Evolutionary conservation across 2,888 invertebrate species (phyloP).

Genomic region (Ommatoiulus sabulosus): DNA sequence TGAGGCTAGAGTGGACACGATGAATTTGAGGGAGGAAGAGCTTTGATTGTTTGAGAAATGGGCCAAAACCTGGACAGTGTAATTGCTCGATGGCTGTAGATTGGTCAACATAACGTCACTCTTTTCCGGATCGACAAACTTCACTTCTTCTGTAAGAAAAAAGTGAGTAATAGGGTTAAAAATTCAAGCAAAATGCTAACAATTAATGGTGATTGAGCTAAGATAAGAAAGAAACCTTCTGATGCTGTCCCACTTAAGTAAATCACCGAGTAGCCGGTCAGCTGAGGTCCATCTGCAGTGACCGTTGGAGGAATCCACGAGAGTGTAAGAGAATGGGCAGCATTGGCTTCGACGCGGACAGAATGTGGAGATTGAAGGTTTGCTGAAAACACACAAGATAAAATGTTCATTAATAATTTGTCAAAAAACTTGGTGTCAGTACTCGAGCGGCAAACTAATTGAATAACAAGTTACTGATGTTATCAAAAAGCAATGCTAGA

Average conservation of each 20-base stretch:
- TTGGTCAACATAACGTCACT: constrained; percentile 1
- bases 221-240: not conserved
- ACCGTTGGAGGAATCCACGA: constrained; percentile 55
- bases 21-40: constrained; percentile 52
- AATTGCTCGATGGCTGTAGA: constrained; percentile 57
- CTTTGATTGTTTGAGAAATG: constrained; percentile 56
- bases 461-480: too few species aligned
- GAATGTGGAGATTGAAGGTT: constrained; percentile 57
- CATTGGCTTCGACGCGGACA: constrained; percentile 53
- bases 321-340: constrained; percentile 55
- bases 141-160: not conserved
- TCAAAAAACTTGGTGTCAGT: not conserved
- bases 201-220: not conserved
- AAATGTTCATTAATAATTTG: not conserved
- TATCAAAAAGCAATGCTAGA: too few species aligned
- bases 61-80: constrained; percentile 58
- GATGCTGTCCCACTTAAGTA: constrained; percentile 4
- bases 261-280: constrained; percentile 2
- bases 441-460: not conserved
- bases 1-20: constrained; percentile 55
- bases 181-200: not conserved
- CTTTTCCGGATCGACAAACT: not conserved
- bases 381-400: constrained; percentile 26
- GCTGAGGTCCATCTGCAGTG: not conserved
- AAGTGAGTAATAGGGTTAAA: not conserved